Evolutionary conservation across 2,113 vertebrate species (phyloP).

Genomic region (Thunnus maccoyii): DNA sequence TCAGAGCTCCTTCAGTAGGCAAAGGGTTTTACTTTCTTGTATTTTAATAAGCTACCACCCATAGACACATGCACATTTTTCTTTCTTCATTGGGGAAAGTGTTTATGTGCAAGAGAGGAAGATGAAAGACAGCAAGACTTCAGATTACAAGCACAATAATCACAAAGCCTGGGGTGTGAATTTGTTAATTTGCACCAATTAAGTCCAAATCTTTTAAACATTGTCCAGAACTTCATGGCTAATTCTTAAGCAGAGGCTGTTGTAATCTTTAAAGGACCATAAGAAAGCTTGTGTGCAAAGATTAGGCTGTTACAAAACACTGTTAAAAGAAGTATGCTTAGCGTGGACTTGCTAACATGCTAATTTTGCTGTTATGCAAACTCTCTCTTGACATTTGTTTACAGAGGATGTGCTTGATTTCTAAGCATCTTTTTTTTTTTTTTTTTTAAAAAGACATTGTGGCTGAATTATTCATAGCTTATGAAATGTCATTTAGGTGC

Average conservation of each 20-base stretch:
- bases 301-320: conserved; percentile 8
- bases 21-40: not conserved
- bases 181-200: conserved; percentile 61
- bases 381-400: not conserved
- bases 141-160: conserved; percentile 34
- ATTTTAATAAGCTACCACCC: conserved; percentile 2
- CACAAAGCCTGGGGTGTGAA: conserved; percentile 40
- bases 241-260: conserved; percentile 12
- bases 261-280: conserved; percentile 48
- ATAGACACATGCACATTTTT: not conserved
- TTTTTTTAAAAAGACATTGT: not conserved
- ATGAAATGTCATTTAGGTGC: conserved; percentile 21
- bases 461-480: conserved; percentile 52
- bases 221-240: conserved; percentile 28
- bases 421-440: not conserved
- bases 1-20: conserved; percentile 25
- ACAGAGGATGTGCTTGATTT: conserved; percentile 16
- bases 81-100: not conserved
- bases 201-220: conserved; percentile 59
- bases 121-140: not conserved
- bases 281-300: conserved; percentile 12
- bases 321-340: not conserved
- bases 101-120: not conserved
- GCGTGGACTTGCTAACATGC: not conserved
- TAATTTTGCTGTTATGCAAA: not conserved